These are phyloP conservation scores for Ranitomeya variabilis DNA, from an alignment of 2,113 vertebrate species.

Conservation along the genomic window DNA sequence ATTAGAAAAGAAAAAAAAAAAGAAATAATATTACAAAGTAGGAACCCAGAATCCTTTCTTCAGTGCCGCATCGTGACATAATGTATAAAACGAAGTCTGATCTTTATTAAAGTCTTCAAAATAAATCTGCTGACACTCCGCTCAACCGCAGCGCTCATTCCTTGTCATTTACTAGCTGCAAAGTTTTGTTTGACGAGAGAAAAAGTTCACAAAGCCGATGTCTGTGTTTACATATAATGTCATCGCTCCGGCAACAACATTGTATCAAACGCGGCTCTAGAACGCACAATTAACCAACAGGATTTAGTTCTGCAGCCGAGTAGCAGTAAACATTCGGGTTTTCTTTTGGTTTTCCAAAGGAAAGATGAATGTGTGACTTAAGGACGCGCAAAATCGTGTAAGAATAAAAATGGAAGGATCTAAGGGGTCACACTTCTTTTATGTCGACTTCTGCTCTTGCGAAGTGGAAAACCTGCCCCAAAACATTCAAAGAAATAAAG, in stretches of 20 bases:
- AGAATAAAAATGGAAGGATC: not conserved
- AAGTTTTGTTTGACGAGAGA: not conserved
- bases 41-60: too few species aligned
- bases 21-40: not conserved
- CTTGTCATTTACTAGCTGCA: constrained; percentile 22
- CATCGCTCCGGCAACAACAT: not conserved
- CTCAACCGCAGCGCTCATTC: not conserved
- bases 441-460: not conserved
- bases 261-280: not conserved
- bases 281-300: not conserved
- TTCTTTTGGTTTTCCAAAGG: not conserved
- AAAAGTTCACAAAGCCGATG: constrained; percentile 1
- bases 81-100: not conserved
- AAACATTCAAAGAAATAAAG: too few species aligned
- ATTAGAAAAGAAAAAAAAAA: not conserved
- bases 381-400: not conserved
- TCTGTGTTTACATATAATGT: constrained; percentile 23
- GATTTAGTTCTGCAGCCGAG: not conserved
- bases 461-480: too few species aligned
- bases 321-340: not conserved
- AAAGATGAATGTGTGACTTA: not conserved
- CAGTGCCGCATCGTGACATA: not conserved
- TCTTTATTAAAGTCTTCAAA: constrained; percentile 20
- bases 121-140: not conserved
- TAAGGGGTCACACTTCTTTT: not conserved